Evolutionary conservation across 2,888 invertebrate genomes (phyloP).

Genomic region (Cetonia aurata): DNA sequence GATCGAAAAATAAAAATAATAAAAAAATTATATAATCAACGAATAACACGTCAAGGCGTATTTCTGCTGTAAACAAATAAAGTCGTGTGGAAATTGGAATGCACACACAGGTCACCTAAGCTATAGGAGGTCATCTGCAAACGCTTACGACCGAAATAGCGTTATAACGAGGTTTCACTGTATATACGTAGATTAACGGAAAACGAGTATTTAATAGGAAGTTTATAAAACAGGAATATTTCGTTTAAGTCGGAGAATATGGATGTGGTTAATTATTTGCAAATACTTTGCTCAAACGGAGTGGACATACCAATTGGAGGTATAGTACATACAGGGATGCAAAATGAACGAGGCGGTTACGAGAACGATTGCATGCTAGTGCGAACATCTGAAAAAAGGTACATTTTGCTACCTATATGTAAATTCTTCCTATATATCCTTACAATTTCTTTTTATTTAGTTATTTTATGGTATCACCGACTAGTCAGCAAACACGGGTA

Average conservation of each 20-base stretch:
- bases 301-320: constrained; percentile 74
- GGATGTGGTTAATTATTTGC: constrained; percentile 74
- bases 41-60: too few relatives aligned
- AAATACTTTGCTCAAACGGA: constrained; percentile 77
- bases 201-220: too few relatives aligned
- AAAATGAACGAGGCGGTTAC: constrained; percentile 77
- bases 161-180: background rate
- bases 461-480: constrained; percentile 84
- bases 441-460: too few relatives aligned
- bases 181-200: background rate
- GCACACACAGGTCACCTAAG: too few relatives aligned
- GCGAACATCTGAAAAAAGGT: constrained; percentile 71
- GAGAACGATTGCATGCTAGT: constrained; percentile 82
- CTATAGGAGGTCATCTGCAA: too few relatives aligned
- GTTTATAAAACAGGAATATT: background rate
- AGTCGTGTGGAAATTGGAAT: too few relatives aligned
- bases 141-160: too few relatives aligned
- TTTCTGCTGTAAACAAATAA: too few relatives aligned
- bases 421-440: constrained; percentile 15
- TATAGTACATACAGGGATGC: constrained; percentile 79
- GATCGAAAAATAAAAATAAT: too few relatives aligned
- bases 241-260: constrained; percentile 69
- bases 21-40: too few relatives aligned
- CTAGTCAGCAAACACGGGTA: constrained; percentile 80
- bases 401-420: constrained; percentile 5